phyloP scores from a whole-genome alignment of 2,797 vertebrate genomes.

The Aeoliscus strigatus region DNA sequence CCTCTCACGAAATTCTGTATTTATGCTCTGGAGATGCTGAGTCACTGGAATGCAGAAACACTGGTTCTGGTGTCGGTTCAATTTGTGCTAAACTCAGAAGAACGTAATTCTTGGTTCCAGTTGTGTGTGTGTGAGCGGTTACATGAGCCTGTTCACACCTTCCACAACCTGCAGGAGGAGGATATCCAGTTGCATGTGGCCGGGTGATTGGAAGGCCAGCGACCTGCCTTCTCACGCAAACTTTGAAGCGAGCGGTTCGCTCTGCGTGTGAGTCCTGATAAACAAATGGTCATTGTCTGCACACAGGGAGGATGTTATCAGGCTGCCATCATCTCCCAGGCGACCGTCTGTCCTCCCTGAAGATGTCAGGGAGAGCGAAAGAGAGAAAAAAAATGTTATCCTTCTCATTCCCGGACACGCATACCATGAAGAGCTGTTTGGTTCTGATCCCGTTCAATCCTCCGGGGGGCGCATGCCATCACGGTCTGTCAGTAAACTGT shows the following conservation, averaged over 20 bases:
- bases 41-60: constrained; percentile 33
- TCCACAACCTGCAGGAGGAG: constrained; percentile 39
- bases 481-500: constrained; percentile 7
- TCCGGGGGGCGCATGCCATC: constrained; percentile 16
- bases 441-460: constrained; percentile 27
- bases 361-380: constrained; percentile 25
- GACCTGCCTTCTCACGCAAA: constrained; percentile 68
- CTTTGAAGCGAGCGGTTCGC: constrained; percentile 20
- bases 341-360: constrained; percentile 51
- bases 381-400: constrained; percentile 32
- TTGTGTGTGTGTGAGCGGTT: constrained; percentile 36
- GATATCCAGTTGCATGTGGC: constrained; percentile 58
- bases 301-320: constrained; percentile 57
- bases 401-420: constrained; percentile 38
- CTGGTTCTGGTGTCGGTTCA: constrained; percentile 23
- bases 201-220: constrained; percentile 47
- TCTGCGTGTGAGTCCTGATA: constrained; percentile 58
- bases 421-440: constrained; percentile 32
- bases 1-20: constrained; percentile 4
- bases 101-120: constrained; percentile 23
- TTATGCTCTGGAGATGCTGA: constrained; percentile 17
- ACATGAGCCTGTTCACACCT: constrained; percentile 50
- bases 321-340: constrained; percentile 44
- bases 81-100: constrained; percentile 26
- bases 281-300: constrained; percentile 62